Percentiles rank a stretch among this genome's conserved stretches.
phyloP scores from a whole-genome alignment of 2,888 invertebrate genomes.

The Lasius fuliginosus region DNA sequence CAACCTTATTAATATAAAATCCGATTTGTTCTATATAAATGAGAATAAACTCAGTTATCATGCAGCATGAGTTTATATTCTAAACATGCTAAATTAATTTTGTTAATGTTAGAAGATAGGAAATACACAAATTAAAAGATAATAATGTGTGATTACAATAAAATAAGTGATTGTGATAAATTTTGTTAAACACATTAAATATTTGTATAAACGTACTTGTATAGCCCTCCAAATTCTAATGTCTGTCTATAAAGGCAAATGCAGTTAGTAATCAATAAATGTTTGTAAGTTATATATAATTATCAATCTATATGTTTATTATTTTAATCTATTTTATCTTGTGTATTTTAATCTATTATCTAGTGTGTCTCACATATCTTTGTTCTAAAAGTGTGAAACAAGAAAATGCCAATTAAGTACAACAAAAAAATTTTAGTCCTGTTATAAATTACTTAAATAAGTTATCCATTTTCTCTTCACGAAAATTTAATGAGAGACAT shows the following conservation, averaged over 20 bases:
- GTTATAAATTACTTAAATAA: background rate
- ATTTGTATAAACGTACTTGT: constrained; percentile 89
- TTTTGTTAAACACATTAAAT: background rate
- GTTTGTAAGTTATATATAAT: constrained; percentile 14
- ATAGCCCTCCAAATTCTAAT: constrained; percentile 93
- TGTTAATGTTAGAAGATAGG: background rate
- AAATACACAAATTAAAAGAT: background rate
- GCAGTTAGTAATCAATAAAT: constrained; percentile 43
- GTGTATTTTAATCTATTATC: background rate
- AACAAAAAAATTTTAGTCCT: background rate
- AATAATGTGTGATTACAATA: constrained; percentile 11
- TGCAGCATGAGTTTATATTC: constrained; percentile 55
- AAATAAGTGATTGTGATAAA: constrained; percentile 3
- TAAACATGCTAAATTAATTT: constrained; percentile 1
- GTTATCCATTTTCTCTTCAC: background rate
- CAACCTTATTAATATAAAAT: constrained; percentile 10
- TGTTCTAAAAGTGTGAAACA: background rate
- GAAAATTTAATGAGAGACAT: background rate
- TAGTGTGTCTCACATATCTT: constrained; percentile 59
- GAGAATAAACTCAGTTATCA: constrained; percentile 13
- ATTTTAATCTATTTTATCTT: background rate
- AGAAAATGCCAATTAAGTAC: background rate
- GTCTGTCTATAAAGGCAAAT: constrained; percentile 88
- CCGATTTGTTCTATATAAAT: background rate
- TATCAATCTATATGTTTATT: background rate